These are phyloP conservation scores for Sander vitreus DNA, from an alignment of 2,113 vertebrate genomes.

Conservation along the genomic window DNA sequence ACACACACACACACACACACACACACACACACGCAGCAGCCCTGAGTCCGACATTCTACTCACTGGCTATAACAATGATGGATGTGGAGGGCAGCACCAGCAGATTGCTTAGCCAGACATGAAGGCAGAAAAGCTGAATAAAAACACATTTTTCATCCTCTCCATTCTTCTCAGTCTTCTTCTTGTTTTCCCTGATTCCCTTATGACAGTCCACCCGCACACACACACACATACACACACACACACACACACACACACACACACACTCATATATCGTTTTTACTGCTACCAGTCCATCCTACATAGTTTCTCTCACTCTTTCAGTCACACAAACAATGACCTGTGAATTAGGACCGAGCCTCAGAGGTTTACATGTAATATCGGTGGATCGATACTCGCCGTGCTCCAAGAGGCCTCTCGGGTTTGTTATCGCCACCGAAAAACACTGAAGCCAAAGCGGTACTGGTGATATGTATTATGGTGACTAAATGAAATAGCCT, in stretches of 20 bases:
- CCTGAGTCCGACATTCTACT: slow-evolving; percentile 70
- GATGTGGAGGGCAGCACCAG: slow-evolving; percentile 72
- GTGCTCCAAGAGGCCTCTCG: slow-evolving; percentile 5
- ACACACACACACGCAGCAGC: slow-evolving; percentile 2
- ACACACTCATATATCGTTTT: neutral
- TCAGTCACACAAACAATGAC: slow-evolving; percentile 47
- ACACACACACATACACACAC: neutral
- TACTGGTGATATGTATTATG: neutral
- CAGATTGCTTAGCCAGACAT: slow-evolving; percentile 83
- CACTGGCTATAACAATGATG: slow-evolving; percentile 78
- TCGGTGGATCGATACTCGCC: slow-evolving; percentile 46
- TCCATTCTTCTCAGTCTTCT: slow-evolving; percentile 39
- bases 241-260: neutral
- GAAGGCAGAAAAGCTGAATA: slow-evolving; percentile 78
- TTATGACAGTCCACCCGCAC: slow-evolving; percentile 3
- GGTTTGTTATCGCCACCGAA: slow-evolving; percentile 48
- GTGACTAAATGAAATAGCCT: slow-evolving; percentile 42
- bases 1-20: neutral
- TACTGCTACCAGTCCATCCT: slow-evolving; percentile 33
- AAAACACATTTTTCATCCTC: slow-evolving; percentile 63
- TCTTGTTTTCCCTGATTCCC: slow-evolving; percentile 43
- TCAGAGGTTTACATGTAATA: slow-evolving; percentile 64
- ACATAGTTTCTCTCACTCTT: slow-evolving; percentile 46
- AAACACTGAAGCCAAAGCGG: slow-evolving; percentile 31
- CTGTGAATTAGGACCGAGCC: slow-evolving; percentile 52